Percentiles rank a stretch among this genome's conserved stretches.
Evolutionary conservation across 2,888 invertebrate genomes (phyloP).

Genomic region (Magallana nippona): DNA sequence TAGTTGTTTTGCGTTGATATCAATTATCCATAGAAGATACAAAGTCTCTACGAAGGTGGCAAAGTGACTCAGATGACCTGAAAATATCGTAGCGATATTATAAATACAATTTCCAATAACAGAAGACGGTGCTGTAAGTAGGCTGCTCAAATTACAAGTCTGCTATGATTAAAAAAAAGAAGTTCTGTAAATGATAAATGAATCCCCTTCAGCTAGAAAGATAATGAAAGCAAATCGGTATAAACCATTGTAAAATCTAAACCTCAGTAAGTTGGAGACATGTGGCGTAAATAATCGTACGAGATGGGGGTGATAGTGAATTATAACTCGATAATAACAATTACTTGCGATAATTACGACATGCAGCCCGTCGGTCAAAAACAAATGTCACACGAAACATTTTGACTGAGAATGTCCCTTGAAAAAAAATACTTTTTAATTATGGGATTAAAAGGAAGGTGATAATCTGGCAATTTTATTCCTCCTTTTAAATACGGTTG

Average conservation of each 20-base stretch:
- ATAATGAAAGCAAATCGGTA: constrained; percentile 26
- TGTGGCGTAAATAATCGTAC: not conserved
- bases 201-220: not conserved
- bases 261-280: constrained; percentile 12
- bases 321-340: constrained; percentile 27
- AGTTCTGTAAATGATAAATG: constrained; percentile 6
- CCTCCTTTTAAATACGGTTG: no score
- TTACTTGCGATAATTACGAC: constrained; percentile 10
- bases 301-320: constrained; percentile 3
- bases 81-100: no score
- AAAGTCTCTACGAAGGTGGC: no score
- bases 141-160: no score
- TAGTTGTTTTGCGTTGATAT: no score
- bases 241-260: constrained; percentile 1
- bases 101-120: no score
- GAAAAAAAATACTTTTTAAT: not conserved
- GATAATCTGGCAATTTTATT: no score
- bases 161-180: no score
- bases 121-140: no score
- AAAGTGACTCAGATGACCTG: no score
- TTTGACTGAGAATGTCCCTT: not conserved
- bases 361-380: not conserved
- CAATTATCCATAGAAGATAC: no score
- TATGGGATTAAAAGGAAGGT: not conserved
- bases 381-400: constrained; percentile 9